These are phyloP conservation scores for Chrysina gloriosa DNA, from an alignment of 2,888 invertebrate genomes.

Conservation along the genomic window DNA sequence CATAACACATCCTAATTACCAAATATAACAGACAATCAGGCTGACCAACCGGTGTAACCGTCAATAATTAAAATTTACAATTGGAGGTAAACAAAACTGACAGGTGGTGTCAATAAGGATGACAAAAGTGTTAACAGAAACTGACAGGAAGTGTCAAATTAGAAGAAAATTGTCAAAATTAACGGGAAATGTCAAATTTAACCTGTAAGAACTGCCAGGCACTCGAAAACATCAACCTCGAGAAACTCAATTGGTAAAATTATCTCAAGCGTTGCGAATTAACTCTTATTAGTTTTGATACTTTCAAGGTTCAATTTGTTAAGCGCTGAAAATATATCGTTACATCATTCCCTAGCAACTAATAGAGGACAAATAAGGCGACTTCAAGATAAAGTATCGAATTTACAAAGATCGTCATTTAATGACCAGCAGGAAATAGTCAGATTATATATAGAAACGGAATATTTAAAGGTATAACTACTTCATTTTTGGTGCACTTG, in stretches of 20 bases:
- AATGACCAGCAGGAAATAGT: constrained; percentile 35
- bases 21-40: constrained; percentile 8
- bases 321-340: constrained; percentile 35
- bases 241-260: constrained; percentile 19
- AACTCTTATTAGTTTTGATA: not conserved
- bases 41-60: constrained; percentile 11
- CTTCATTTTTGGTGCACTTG: constrained; percentile 1
- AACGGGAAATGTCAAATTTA: not conserved
- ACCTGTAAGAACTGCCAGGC: constrained; percentile 13
- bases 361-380: constrained; percentile 8
- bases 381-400: constrained; percentile 13
- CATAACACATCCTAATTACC: constrained; percentile 12
- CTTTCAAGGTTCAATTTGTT: constrained; percentile 33
- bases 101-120: not conserved
- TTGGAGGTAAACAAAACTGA: not conserved
- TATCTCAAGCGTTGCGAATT: not conserved
- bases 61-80: not conserved
- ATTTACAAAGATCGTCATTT: constrained; percentile 18
- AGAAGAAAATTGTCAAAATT: not conserved
- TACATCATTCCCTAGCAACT: constrained; percentile 18
- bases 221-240: constrained; percentile 2
- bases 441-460: constrained; percentile 27
- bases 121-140: not conserved
- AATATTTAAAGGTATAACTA: constrained; percentile 27
- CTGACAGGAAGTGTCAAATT: too few species aligned